Percentiles rank a stretch among this genome's conserved stretches.
phyloP scores from a whole-genome alignment of 2,888 invertebrate genomes.

The Pimpla rufipes region DNA sequence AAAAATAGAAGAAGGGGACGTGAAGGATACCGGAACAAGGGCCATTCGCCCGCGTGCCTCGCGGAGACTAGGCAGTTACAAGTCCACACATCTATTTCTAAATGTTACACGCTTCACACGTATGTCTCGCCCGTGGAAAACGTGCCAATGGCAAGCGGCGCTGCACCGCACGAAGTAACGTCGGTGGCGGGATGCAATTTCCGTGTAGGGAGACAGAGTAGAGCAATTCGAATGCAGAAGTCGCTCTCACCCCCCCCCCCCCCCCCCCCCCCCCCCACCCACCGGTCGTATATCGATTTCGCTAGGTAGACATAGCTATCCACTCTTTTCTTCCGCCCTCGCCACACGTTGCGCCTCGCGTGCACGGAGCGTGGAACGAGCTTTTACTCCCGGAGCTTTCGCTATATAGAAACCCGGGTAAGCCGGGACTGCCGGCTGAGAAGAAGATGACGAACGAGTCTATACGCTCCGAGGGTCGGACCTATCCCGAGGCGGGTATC shows the following conservation, averaged over 20 bases:
- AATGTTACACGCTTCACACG: constrained; percentile 57
- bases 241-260: constrained; percentile 9
- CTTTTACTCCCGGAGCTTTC: constrained; percentile 13
- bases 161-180: constrained; percentile 60
- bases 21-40: constrained; percentile 39
- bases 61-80: background rate
- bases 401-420: background rate
- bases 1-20: background rate
- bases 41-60: constrained; percentile 19
- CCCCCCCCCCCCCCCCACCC: constrained; percentile 22
- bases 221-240: constrained; percentile 58
- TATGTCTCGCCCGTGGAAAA: constrained; percentile 58
- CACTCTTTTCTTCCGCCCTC: constrained; percentile 35
- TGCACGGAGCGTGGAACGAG: constrained; percentile 1
- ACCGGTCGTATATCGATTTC: constrained; percentile 58
- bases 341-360: background rate
- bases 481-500: background rate
- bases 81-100: constrained; percentile 39
- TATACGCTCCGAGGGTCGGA: background rate
- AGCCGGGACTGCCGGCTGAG: background rate
- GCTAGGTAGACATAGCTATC: constrained; percentile 50
- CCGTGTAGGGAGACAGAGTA: constrained; percentile 56
- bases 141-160: constrained; percentile 56
- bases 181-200: constrained; percentile 67
- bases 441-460: background rate